Evolutionary conservation across 2,797 vertebrate genomes (phyloP).

Genomic region (Ctenopoma multispine): DNA sequence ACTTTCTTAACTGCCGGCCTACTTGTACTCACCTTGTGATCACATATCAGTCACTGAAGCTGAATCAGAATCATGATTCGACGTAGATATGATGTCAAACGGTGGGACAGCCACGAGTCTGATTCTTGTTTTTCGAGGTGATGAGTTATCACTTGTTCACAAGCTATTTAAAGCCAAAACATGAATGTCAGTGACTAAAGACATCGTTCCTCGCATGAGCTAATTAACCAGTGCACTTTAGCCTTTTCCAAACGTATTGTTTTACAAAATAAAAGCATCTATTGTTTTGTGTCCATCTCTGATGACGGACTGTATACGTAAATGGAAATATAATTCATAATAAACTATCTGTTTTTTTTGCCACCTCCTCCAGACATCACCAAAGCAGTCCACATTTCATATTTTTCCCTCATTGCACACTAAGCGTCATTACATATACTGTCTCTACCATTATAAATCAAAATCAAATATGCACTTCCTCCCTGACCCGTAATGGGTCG

Average conservation of each 20-base stretch:
- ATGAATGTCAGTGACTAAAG: not conserved
- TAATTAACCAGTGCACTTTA: constrained; percentile 16
- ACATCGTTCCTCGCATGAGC: not conserved
- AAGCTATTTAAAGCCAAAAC: constrained; percentile 23
- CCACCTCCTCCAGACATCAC: too few relatives aligned
- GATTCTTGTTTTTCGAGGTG: constrained; percentile 24
- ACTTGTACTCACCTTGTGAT: constrained; percentile 49
- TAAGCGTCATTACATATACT: not conserved
- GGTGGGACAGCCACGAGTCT: not conserved
- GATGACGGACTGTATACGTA: not conserved
- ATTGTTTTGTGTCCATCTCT: constrained; percentile 6
- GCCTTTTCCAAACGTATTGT: not conserved
- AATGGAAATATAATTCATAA: too few relatives aligned
- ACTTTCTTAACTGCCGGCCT: constrained; percentile 18
- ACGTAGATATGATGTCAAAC: constrained; percentile 19
- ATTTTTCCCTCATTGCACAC: not conserved
- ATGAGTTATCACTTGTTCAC: not conserved
- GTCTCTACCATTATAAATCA: not conserved
- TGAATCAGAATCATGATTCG: constrained; percentile 22
- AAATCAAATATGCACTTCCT: not conserved
- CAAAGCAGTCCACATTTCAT: too few relatives aligned
- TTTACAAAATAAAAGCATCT: constrained; percentile 9
- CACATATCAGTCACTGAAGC: constrained; percentile 31
- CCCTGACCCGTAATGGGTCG: constrained; percentile 5
- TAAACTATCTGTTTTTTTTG: too few relatives aligned